These are phyloP conservation scores for Girardia tigrina DNA, from an alignment of 2,888 invertebrate species.

Conservation along the genomic window DNA sequence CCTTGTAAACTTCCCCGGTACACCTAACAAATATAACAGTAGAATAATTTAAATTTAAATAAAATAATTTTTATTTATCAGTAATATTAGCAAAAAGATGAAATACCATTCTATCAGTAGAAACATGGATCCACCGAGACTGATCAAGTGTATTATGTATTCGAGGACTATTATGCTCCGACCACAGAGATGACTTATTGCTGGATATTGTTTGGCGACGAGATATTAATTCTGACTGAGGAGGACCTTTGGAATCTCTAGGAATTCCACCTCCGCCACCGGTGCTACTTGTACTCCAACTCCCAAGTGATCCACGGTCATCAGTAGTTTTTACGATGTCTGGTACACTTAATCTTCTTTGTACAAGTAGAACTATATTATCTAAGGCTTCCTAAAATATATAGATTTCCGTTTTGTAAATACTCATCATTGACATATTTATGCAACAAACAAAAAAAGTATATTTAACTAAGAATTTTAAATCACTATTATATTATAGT, in stretches of 20 bases:
- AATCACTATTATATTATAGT: no score
- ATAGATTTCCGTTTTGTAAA: no score
- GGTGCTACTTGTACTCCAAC: conserved; percentile 12
- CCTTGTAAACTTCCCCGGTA: no score
- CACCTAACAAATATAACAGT: no score
- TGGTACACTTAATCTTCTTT: conserved; percentile 3
- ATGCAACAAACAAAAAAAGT: no score
- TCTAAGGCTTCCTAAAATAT: conserved; percentile 17
- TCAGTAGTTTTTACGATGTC: background rate
- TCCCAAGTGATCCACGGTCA: conserved; percentile 12
- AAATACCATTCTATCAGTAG: no score
- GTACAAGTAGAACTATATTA: background rate
- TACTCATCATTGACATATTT: no score
- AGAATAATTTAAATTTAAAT: no score
- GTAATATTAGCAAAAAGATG: no score
- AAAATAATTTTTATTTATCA: no score
- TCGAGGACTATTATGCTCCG: background rate
- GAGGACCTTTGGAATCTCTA: background rate
- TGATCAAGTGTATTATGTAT: background rate
- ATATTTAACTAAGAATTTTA: no score
- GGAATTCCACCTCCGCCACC: background rate
- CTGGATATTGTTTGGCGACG: conserved; percentile 3
- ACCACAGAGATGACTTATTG: conserved; percentile 3
- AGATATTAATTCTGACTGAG: background rate
- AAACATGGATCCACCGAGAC: background rate